Evolutionary conservation across 2,888 invertebrate species (phyloP).

Genomic region (Agrochola lota): DNA sequence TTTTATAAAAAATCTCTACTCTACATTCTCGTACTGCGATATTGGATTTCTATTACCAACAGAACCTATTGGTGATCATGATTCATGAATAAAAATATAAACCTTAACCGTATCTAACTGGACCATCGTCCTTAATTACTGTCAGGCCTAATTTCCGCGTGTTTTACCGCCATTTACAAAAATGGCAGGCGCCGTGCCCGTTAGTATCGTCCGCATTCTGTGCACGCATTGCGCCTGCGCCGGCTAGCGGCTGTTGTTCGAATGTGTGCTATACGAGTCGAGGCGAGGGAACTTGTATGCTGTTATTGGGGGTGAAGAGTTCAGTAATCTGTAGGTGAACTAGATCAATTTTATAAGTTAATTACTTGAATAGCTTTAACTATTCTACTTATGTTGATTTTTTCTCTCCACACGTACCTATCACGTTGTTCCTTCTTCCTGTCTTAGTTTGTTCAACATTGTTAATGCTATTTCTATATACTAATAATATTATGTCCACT

Average conservation of each 20-base stretch:
- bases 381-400: background rate
- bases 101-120: slow-evolving; percentile 23
- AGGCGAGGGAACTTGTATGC: slow-evolving; percentile 13
- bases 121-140: slow-evolving; percentile 53
- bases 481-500: background rate
- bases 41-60: background rate
- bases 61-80: background rate
- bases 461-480: background rate
- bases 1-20: background rate
- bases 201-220: slow-evolving; percentile 67
- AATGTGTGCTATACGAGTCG: slow-evolving; percentile 32
- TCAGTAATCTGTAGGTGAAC: background rate
- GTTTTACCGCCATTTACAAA: slow-evolving; percentile 51
- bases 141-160: slow-evolving; percentile 51
- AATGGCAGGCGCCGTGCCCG: slow-evolving; percentile 62
- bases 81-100: background rate
- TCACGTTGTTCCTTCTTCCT: background rate
- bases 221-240: slow-evolving; percentile 54
- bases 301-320: slow-evolving; percentile 17
- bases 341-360: background rate
- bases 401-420: background rate
- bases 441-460: background rate
- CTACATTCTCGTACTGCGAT: background rate
- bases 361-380: background rate
- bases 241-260: slow-evolving; percentile 25